Evolutionary conservation across 2,797 vertebrate genomes (phyloP).

Genomic region (Salmo trutta): DNA sequence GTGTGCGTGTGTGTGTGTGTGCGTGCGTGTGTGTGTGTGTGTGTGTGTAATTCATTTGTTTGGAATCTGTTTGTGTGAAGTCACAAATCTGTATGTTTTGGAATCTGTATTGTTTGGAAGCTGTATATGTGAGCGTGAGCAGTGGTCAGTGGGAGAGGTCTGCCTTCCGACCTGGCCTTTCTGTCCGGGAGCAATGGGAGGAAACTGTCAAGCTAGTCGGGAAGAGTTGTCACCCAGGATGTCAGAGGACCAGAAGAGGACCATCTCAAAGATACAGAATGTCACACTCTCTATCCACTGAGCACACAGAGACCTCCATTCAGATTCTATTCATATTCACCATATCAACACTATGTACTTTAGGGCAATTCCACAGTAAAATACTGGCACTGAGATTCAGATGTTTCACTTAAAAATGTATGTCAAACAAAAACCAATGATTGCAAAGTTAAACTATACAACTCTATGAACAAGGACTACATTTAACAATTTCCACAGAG

Average conservation of each 20-base stretch:
- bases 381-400: background rate
- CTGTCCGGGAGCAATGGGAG: slow-evolving; percentile 68
- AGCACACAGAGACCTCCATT: background rate
- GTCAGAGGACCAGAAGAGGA: slow-evolving; percentile 45
- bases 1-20: background rate
- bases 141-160: background rate
- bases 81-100: background rate
- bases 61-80: background rate
- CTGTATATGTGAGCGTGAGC: slow-evolving; percentile 6
- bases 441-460: too few species aligned
- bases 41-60: background rate
- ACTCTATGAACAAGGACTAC: too few species aligned
- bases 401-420: too few species aligned
- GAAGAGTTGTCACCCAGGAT: slow-evolving; percentile 60
- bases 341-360: background rate
- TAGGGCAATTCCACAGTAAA: background rate
- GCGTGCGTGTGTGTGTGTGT: slow-evolving; percentile 2
- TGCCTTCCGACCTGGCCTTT: slow-evolving; percentile 47
- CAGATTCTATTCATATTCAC: background rate
- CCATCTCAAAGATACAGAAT: slow-evolving; percentile 17
- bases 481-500: too few species aligned
- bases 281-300: background rate
- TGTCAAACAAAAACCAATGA: too few species aligned
- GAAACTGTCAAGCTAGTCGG: slow-evolving; percentile 57
- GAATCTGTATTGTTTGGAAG: slow-evolving; percentile 28